Evolutionary conservation across 2,113 vertebrate genomes (phyloP).

Genomic region (Casuarius casuarius): DNA sequence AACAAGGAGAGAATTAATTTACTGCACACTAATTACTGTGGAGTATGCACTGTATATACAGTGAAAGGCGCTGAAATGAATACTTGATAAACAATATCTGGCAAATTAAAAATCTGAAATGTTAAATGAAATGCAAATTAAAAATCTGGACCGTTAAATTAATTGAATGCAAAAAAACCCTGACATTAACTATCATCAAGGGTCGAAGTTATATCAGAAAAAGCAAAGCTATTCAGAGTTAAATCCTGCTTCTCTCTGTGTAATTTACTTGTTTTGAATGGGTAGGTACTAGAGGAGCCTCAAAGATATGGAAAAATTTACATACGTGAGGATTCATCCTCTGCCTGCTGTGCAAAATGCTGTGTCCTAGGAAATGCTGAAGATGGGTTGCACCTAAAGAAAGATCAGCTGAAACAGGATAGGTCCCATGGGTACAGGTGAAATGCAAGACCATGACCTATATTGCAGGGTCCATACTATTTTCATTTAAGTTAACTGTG

Average conservation of each 20-base stretch:
- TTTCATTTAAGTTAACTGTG: fast-evolving
- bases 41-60: conserved; percentile 73
- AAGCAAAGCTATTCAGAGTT: conserved; percentile 63
- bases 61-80: conserved; percentile 78
- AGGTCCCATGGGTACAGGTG: fast-evolving
- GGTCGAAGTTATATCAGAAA: conserved; percentile 71
- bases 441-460: background rate
- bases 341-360: background rate
- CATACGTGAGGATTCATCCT: background rate
- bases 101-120: conserved; percentile 83
- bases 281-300: background rate
- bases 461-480: fast-evolving
- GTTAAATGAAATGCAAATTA: conserved; percentile 87
- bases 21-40: conserved; percentile 79
- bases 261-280: conserved; percentile 52
- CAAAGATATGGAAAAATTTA: background rate
- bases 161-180: conserved; percentile 79
- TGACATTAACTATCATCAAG: conserved; percentile 74
- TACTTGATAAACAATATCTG: conserved; percentile 85
- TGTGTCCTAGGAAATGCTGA: background rate
- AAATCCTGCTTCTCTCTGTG: background rate
- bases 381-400: background rate
- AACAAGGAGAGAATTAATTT: conserved; percentile 82
- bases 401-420: background rate
- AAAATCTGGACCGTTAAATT: conserved; percentile 83